Conservation (phyloP, 2,113 vertebrate genomes). For the Pterocles gutturalis region DNA sequence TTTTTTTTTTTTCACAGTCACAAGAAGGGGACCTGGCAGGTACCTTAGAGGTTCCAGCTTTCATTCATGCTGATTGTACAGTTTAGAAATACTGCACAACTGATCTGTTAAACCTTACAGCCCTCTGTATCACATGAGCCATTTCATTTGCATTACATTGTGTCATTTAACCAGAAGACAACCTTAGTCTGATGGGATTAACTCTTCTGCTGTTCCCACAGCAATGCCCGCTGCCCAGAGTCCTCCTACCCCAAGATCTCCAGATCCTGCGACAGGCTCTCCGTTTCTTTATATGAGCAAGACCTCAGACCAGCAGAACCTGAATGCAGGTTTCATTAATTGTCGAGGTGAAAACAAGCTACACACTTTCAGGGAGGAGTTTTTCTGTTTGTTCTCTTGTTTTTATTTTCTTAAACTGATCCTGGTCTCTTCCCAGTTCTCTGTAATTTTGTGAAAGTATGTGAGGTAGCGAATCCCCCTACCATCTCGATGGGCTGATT, state of each 20-base stretch:
- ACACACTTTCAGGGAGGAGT: background rate
- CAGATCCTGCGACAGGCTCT: background rate
- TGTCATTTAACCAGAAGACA: background rate
- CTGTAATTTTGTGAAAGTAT: background rate
- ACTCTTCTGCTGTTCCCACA: background rate
- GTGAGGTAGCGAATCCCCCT: conserved; percentile 12
- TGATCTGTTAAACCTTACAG: background rate
- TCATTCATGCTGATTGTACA: background rate
- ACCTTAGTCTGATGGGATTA: background rate
- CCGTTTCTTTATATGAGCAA: background rate
- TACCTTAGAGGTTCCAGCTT: background rate
- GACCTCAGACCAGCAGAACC: background rate
- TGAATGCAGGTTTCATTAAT: background rate
- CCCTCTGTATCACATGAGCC: background rate
- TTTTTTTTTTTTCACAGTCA: background rate
- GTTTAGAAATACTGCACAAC: background rate
- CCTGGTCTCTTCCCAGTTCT: background rate
- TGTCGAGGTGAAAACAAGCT: background rate
- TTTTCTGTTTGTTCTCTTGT: background rate
- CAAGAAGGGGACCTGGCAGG: background rate
- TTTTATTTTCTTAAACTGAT: background rate
- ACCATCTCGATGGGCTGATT: background rate
- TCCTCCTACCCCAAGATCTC: background rate
- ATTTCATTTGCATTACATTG: background rate
- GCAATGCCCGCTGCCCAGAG: background rate